phyloP scores from a whole-genome alignment of 2,888 invertebrate species.

The Dorcus parallelipipedus region DNA sequence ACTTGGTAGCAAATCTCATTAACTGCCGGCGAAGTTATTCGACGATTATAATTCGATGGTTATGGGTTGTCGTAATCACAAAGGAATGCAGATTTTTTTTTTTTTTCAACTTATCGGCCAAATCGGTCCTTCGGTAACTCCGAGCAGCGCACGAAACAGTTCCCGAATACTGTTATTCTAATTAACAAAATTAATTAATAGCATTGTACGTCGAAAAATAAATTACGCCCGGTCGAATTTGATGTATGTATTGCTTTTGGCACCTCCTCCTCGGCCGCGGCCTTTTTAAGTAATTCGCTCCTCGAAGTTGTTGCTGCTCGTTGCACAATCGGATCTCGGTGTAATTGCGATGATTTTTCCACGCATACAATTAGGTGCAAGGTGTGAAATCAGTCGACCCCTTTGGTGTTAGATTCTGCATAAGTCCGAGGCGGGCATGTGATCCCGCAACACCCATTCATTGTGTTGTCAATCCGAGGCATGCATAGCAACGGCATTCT shows the following conservation, averaged over 20 bases:
- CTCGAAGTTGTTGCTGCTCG: too few species aligned
- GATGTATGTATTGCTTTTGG: background rate
- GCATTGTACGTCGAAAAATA: slow-evolving; percentile 8
- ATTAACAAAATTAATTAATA: slow-evolving; percentile 12
- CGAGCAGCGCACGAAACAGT: background rate
- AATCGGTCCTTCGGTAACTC: too few species aligned
- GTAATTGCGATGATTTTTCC: background rate
- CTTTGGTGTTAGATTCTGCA: slow-evolving; percentile 4
- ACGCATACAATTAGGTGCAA: background rate
- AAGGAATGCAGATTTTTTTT: too few species aligned
- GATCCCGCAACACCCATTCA: slow-evolving; percentile 22
- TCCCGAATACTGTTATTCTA: slow-evolving; percentile 9
- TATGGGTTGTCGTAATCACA: too few species aligned
- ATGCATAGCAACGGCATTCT: slow-evolving; percentile 27
- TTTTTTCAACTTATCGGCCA: too few species aligned
- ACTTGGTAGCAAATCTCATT: too few species aligned
- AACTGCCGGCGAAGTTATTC: too few species aligned
- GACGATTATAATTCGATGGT: too few species aligned
- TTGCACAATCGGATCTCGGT: background rate
- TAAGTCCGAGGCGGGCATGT: slow-evolving; percentile 15
- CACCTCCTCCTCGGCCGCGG: background rate
- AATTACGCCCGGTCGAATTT: slow-evolving; percentile 3
- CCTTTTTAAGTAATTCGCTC: too few species aligned
- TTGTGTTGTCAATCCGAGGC: slow-evolving; percentile 24
- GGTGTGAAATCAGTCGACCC: background rate